Percentiles rank a stretch among this genome's conserved stretches.
These are phyloP conservation scores for Ceriagrion tenellum DNA, from an alignment of 2,888 invertebrate species.

Conservation along the genomic window DNA sequence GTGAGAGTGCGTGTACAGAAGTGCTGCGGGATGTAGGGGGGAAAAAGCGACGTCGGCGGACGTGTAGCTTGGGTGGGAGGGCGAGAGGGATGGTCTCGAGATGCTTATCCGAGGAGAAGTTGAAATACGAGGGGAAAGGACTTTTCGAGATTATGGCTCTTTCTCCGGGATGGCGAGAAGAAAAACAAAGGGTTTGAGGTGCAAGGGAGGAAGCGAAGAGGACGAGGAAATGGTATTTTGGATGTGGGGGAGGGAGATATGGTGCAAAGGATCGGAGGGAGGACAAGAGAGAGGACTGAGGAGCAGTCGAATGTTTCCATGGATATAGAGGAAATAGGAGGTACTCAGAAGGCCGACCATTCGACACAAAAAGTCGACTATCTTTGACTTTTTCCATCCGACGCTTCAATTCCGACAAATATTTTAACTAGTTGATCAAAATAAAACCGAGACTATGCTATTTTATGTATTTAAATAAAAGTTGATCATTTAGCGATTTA, in stretches of 20 bases:
- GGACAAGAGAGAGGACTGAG: not conserved
- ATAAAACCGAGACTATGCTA: too few species aligned
- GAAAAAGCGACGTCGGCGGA: not conserved
- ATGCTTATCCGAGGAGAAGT: conserved; percentile 44
- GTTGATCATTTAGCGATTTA: too few species aligned
- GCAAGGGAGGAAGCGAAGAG: not conserved
- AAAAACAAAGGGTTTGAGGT: not conserved
- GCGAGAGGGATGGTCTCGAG: not conserved
- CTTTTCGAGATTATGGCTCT: not conserved
- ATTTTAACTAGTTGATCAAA: too few species aligned
- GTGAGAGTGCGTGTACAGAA: not conserved
- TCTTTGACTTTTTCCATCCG: too few species aligned
- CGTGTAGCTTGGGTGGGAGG: not conserved
- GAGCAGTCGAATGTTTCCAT: not conserved
- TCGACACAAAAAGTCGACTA: too few species aligned
- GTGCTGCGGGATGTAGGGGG: not conserved
- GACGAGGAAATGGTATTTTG: not conserved
- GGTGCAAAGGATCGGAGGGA: not conserved
- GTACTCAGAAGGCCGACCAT: too few species aligned
- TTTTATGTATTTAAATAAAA: too few species aligned
- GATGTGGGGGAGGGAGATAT: not conserved
- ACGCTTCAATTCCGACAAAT: too few species aligned
- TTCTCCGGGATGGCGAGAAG: not conserved
- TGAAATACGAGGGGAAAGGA: conserved; percentile 46
- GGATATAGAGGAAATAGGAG: not conserved